Percentiles rank a stretch among this genome's conserved stretches.
These are phyloP conservation scores for Oceanodroma tethys DNA, from an alignment of 2,113 vertebrate species.

Conservation along the genomic window DNA sequence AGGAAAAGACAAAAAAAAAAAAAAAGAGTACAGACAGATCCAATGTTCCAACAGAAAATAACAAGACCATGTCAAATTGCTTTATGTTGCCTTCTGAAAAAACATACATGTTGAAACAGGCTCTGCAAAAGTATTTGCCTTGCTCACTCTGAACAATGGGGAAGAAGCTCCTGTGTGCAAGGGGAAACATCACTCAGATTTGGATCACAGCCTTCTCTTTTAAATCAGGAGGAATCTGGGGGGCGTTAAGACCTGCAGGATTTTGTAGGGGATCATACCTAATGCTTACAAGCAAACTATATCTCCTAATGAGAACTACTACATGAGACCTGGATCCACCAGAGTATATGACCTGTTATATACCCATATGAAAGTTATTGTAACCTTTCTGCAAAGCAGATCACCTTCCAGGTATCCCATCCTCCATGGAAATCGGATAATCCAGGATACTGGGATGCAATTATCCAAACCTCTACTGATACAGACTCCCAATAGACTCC, in stretches of 20 bases:
- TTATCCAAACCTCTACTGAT: not conserved
- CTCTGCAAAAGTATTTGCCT: slow-evolving; percentile 42
- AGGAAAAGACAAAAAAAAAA: not conserved
- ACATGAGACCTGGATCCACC: not conserved
- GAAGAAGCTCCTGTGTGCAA: not conserved
- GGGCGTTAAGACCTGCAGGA: not conserved
- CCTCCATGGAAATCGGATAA: not conserved
- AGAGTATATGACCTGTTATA: not conserved
- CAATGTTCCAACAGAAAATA: not conserved
- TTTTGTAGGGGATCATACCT: not conserved
- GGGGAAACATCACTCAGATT: not conserved
- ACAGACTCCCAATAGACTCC: not conserved
- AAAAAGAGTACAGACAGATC: not conserved
- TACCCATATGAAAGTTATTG: not conserved
- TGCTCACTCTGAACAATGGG: not conserved
- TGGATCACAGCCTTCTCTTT: not conserved
- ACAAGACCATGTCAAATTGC: not conserved
- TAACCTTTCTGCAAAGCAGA: not conserved
- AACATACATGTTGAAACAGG: slow-evolving; percentile 43
- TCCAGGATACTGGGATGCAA: not conserved
- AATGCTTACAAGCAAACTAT: not conserved
- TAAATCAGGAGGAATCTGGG: not conserved
- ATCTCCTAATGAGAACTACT: not conserved
- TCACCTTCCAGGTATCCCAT: not conserved
- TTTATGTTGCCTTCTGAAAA: slow-evolving; percentile 13